Percentiles rank a stretch among this genome's conserved stretches.
Conservation (phyloP, 2,888 invertebrate genomes). For the Patella depressa region DNA sequence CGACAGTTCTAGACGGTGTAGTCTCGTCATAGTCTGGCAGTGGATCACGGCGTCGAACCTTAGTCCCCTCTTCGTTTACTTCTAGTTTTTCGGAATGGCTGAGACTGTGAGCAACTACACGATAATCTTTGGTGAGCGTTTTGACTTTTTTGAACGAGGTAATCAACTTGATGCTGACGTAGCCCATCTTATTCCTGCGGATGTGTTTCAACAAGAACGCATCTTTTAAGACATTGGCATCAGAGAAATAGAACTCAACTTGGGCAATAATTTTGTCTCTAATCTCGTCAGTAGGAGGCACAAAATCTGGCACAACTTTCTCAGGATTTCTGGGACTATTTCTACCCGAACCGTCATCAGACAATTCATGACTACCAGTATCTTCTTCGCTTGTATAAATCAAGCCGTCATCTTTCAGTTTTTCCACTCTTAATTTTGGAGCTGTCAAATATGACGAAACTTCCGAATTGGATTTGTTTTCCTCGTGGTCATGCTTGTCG, state of each 20-base stretch:
- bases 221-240: conserved; percentile 94
- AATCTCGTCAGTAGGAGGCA: conserved; percentile 63
- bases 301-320: conserved; percentile 50
- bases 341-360: conserved; percentile 49
- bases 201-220: conserved; percentile 96
- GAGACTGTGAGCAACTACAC: conserved; percentile 89
- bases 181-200: conserved; percentile 93
- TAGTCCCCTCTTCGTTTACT: conserved; percentile 91
- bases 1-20: conserved; percentile 90
- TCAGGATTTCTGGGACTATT: conserved; percentile 36
- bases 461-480: conserved; percentile 37
- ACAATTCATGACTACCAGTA: conserved; percentile 36
- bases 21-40: conserved; percentile 93
- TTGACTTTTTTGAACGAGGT: conserved; percentile 96
- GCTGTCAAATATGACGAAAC: conserved; percentile 41
- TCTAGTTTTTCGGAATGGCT: conserved; percentile 84
- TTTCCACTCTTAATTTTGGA: conserved; percentile 61
- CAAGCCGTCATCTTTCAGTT: conserved; percentile 54
- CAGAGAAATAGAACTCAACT: conserved; percentile 96
- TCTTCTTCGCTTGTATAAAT: conserved; percentile 60
- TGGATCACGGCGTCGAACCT: conserved; percentile 86
- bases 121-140: conserved; percentile 93
- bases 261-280: conserved; percentile 64
- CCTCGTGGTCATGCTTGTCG: conserved; percentile 35
- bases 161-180: conserved; percentile 92